Evolutionary conservation across 2,797 vertebrate genomes (phyloP).

Genomic region (Thunnus albacares): DNA sequence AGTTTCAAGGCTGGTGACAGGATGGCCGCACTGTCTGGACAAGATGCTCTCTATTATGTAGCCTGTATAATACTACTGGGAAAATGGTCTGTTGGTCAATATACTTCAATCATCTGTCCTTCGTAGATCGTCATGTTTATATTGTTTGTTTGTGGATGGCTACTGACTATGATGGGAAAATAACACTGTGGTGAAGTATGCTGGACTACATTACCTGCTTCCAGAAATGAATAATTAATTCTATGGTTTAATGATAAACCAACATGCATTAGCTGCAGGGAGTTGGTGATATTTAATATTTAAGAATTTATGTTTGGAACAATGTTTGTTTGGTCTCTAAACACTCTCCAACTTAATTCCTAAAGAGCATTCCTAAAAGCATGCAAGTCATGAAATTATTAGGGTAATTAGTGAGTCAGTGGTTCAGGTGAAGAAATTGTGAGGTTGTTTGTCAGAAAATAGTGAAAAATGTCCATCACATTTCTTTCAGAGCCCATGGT

Average conservation of each 20-base stretch:
- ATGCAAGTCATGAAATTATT: constrained; percentile 1
- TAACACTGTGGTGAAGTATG: not conserved
- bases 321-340: not conserved
- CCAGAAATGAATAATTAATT: not conserved
- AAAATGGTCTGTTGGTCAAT: not conserved
- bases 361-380: constrained; percentile 1
- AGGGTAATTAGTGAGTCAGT: too few relatives aligned
- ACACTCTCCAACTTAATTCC: not conserved
- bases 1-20: constrained; percentile 30
- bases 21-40: constrained; percentile 35
- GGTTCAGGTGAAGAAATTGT: too few relatives aligned
- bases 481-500: too few relatives aligned
- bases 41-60: constrained; percentile 25
- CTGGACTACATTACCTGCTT: not conserved
- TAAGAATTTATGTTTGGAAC: too few relatives aligned
- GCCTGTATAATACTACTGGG: constrained; percentile 1
- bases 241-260: not conserved
- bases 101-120: not conserved
- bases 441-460: too few relatives aligned
- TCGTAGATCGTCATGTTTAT: too few relatives aligned
- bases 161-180: too few relatives aligned
- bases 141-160: too few relatives aligned
- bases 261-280: not conserved
- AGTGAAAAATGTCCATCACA: too few relatives aligned
- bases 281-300: too few relatives aligned